Conservation (phyloP, 2,888 invertebrate genomes). For the Tholera decimalis region DNA sequence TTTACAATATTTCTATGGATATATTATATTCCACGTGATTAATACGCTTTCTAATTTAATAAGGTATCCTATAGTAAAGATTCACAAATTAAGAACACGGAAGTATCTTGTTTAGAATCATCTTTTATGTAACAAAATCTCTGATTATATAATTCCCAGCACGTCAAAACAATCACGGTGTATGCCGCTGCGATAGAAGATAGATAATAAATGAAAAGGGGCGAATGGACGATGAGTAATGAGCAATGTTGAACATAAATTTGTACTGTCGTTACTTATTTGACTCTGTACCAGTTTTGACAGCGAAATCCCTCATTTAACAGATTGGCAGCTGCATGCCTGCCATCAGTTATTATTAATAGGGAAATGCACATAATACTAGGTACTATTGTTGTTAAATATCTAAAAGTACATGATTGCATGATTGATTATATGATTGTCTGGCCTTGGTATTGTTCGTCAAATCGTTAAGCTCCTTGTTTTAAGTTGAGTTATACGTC, state of each 20-base stretch:
- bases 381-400: no score
- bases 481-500: no score
- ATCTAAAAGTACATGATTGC: no score
- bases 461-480: no score
- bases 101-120: no score
- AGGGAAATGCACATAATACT: not conserved
- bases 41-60: no score
- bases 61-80: no score
- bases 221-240: conserved; percentile 51
- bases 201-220: conserved; percentile 56
- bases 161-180: conserved; percentile 39
- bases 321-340: conserved; percentile 28
- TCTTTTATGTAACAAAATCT: conserved; percentile 8
- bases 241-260: conserved; percentile 55
- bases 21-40: no score
- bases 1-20: no score
- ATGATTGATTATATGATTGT: no score
- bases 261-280: conserved; percentile 57
- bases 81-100: no score
- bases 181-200: conserved; percentile 29
- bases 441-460: no score
- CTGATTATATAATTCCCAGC: conserved; percentile 25
- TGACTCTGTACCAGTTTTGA: conserved; percentile 44
- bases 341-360: conserved; percentile 21
- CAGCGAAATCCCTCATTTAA: conserved; percentile 30